Percentiles rank a stretch among this genome's conserved stretches.
These are phyloP conservation scores for Myrmophylax atrothorax DNA, from an alignment of 2,113 vertebrate species.

Conservation along the genomic window DNA sequence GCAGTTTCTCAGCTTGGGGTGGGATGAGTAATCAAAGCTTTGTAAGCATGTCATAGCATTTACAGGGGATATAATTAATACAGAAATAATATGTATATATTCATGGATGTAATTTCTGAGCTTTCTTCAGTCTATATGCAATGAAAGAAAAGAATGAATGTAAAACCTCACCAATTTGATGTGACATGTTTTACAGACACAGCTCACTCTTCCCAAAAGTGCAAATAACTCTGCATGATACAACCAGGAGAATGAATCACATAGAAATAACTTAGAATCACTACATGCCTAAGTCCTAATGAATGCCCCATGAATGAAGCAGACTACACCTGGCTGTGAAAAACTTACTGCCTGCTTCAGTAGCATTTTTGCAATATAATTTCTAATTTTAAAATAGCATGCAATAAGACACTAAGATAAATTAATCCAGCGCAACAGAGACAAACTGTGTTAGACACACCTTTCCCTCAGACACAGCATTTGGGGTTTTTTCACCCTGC, in stretches of 20 bases:
- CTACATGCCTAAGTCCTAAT: neutral
- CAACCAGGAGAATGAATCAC: neutral
- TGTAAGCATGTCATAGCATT: neutral
- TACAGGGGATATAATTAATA: neutral
- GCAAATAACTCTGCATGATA: neutral
- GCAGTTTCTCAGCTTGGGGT: constrained; percentile 13
- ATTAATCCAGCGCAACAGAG: neutral
- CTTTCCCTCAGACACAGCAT: neutral
- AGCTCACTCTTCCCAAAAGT: neutral
- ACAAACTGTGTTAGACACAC: neutral
- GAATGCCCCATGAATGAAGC: neutral
- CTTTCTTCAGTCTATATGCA: neutral
- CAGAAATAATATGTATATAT: neutral
- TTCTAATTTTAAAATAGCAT: neutral
- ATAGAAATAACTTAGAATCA: neutral
- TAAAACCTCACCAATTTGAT: neutral
- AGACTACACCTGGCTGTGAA: neutral
- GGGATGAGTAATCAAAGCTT: neutral
- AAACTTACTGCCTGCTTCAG: neutral
- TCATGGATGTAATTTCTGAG: neutral
- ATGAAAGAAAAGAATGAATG: neutral
- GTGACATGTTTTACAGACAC: neutral
- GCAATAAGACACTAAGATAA: neutral
- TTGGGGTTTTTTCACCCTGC: neutral
- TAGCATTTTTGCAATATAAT: neutral